phyloP scores from a whole-genome alignment of 2,113 vertebrate species.

The Tylochromis polylepis region DNA sequence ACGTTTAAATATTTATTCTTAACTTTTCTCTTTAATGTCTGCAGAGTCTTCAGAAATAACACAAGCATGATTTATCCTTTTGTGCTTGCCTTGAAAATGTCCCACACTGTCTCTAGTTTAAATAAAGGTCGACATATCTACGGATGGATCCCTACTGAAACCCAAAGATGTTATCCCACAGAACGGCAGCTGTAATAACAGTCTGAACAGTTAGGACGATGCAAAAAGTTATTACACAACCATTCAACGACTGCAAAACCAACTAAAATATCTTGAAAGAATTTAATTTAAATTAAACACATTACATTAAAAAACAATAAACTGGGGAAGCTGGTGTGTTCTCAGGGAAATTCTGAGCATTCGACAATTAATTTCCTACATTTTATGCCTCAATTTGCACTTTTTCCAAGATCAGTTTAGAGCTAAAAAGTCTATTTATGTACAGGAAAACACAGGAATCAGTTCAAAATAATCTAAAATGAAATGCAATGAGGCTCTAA shows the following conservation, averaged over 20 bases:
- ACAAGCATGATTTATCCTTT: not conserved
- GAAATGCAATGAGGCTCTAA: accelerated
- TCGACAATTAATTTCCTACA: not conserved
- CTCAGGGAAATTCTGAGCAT: not conserved
- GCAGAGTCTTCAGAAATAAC: not conserved
- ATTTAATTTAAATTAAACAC: not conserved
- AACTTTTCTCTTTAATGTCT: not conserved
- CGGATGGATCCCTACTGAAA: not conserved
- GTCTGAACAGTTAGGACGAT: not conserved
- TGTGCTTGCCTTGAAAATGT: not conserved
- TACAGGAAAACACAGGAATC: not conserved
- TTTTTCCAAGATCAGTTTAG: not conserved
- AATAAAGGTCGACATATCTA: not conserved
- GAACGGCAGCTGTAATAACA: not conserved
- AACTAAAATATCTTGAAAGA: accelerated
- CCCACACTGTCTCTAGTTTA: not conserved
- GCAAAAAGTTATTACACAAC: not conserved
- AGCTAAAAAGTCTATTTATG: not conserved
- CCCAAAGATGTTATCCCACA: not conserved
- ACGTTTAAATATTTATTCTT: not conserved
- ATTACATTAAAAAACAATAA: not conserved
- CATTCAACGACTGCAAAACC: not conserved
- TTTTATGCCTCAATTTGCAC: not conserved
- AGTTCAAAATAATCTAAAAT: not conserved
- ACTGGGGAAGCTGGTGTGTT: accelerated